Evolutionary conservation across 2,797 vertebrate genomes (phyloP).

Genomic region (Rhinatrema bivittatum): DNA sequence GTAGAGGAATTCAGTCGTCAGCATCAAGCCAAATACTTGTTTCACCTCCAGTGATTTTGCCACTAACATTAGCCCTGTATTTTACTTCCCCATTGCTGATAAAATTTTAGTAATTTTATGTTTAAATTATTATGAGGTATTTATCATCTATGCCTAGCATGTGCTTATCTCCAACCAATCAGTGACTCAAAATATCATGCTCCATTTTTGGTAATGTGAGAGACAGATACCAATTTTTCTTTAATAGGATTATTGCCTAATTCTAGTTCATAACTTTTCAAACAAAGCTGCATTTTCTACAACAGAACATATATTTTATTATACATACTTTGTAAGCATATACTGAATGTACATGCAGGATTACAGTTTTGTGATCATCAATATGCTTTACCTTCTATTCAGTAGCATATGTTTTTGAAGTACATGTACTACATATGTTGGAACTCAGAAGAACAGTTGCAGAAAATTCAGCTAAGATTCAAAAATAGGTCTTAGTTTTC

Average conservation of each 20-base stretch:
- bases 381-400: slow-evolving; percentile 55
- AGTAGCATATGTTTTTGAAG: slow-evolving; percentile 59
- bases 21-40: no score
- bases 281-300: slow-evolving; percentile 25
- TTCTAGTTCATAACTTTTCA: no score
- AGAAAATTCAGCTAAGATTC: slow-evolving; percentile 58
- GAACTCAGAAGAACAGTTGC: slow-evolving; percentile 57
- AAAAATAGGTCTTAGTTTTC: slow-evolving; percentile 54
- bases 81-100: slow-evolving; percentile 38
- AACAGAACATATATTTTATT: slow-evolving; percentile 30
- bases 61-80: slow-evolving; percentile 44
- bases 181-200: no score
- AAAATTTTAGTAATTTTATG: slow-evolving; percentile 29
- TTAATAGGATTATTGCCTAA: no score
- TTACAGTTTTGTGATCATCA: slow-evolving; percentile 65
- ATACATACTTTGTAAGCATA: slow-evolving; percentile 48
- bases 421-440: slow-evolving; percentile 33
- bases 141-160: no score
- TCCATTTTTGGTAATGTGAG: no score
- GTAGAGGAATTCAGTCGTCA: no score
- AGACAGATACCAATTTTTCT: no score
- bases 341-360: slow-evolving; percentile 49
- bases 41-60: no score
- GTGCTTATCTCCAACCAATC: no score
- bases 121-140: slow-evolving; percentile 40